These are phyloP conservation scores for Drosophila tanythrix DNA, from an alignment of 2,888 invertebrate genomes.

Conservation along the genomic window DNA sequence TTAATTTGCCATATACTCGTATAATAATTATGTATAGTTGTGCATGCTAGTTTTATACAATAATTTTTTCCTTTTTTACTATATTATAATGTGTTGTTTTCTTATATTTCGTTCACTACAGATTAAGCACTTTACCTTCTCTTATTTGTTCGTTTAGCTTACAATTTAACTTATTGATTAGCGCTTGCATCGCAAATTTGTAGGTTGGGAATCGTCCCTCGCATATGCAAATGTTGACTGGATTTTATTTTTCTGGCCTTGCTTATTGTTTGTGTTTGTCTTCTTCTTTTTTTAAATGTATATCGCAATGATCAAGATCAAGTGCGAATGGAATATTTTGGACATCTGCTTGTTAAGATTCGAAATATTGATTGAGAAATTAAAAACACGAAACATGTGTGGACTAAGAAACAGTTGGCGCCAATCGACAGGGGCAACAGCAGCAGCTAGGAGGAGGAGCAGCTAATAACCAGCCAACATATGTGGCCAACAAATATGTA, in stretches of 20 bases:
- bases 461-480: conserved; percentile 5
- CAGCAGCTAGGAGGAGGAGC: background rate
- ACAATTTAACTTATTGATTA: conserved; percentile 13
- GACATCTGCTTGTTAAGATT: background rate
- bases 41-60: conserved; percentile 12
- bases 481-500: conserved; percentile 2
- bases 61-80: background rate
- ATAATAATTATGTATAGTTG: background rate
- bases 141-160: conserved; percentile 6
- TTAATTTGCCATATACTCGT: conserved; percentile 5
- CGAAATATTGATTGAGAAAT: background rate
- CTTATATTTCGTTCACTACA: background rate
- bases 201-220: background rate
- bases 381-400: background rate
- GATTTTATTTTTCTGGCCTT: background rate
- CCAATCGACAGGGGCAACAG: background rate
- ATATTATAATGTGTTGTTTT: background rate
- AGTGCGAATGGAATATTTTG: background rate
- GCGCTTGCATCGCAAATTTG: conserved; percentile 10
- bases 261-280: background rate
- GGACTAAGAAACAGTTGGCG: background rate
- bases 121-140: conserved; percentile 4
- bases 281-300: background rate
- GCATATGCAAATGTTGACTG: background rate
- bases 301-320: background rate